A percentile compares a stretch with the other conserved stretches of the same genome.
These are phyloP conservation scores for Pseudocheirus occidentalis DNA, from an alignment of 2,797 vertebrate species.

Conservation along the genomic window DNA sequence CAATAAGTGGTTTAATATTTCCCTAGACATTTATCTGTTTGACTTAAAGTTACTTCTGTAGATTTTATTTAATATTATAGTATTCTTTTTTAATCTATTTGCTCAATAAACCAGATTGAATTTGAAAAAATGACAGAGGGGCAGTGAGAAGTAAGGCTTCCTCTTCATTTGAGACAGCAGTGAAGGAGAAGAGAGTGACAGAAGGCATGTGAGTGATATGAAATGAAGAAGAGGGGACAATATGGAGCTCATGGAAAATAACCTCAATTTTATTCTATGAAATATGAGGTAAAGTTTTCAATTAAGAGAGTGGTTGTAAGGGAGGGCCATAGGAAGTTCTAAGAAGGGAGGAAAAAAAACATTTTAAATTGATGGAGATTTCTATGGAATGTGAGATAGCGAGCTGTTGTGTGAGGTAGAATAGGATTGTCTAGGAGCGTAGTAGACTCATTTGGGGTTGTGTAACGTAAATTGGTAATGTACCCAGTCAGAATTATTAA, in stretches of 20 bases:
- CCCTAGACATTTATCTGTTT: conserved; percentile 51
- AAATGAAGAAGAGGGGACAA: not conserved
- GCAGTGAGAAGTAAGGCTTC: not conserved
- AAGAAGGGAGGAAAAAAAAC: not conserved
- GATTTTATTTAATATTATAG: conserved; percentile 61
- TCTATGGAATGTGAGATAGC: not conserved
- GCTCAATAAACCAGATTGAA: conserved; percentile 47
- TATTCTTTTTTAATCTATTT: conserved; percentile 51
- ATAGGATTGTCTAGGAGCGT: too few species aligned
- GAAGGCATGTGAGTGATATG: not conserved
- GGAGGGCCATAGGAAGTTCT: not conserved
- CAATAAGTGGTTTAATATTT: conserved; percentile 25
- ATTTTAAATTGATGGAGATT: not conserved
- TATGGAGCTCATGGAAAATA: not conserved
- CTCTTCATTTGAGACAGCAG: not conserved
- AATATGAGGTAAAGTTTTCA: not conserved
- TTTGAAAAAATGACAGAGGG: not conserved
- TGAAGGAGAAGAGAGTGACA: not conserved
- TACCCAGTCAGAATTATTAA: too few species aligned
- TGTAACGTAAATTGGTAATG: not conserved
- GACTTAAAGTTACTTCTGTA: conserved; percentile 37
- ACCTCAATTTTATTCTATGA: not conserved
- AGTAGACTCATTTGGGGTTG: not conserved
- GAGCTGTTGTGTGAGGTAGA: too few species aligned
- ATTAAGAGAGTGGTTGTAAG: not conserved